A percentile compares a stretch with the other conserved stretches of the same genome.
Evolutionary conservation across 1,140 invertebrate genomes (phyloP).

Genomic region (Zaprionus gabonicus): DNA sequence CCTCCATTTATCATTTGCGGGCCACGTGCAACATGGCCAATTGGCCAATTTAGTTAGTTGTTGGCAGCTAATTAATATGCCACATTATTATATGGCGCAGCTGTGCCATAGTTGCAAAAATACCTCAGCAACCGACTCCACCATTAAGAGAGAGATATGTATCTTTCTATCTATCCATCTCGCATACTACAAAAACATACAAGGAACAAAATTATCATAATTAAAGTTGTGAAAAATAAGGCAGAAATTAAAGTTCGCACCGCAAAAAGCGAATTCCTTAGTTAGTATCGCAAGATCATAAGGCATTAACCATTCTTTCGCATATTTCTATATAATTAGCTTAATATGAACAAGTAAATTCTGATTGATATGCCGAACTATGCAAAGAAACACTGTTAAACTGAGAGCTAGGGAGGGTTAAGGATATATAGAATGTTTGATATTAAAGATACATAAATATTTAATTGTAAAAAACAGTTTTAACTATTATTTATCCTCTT

Average conservation of each 20-base stretch:
- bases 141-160: conserved; percentile 7
- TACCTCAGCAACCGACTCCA: conserved; percentile 3
- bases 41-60: conserved; percentile 24
- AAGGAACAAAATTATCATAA: conserved; percentile 1
- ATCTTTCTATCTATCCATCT: conserved; percentile 6
- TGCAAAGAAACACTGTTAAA: background rate
- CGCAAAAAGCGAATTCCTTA: background rate
- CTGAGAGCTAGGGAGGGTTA: background rate
- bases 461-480: no score
- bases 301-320: background rate
- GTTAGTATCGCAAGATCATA: background rate
- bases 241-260: background rate
- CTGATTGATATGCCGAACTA: background rate
- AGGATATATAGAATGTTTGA: no score
- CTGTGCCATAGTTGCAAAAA: conserved; percentile 18
- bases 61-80: conserved; percentile 42
- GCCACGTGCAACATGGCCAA: conserved; percentile 17
- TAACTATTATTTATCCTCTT: background rate
- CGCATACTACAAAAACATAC: background rate
- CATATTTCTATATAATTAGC: conserved; percentile 6
- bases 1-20: conserved; percentile 9
- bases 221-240: background rate
- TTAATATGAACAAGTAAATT: background rate
- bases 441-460: no score
- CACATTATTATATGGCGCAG: conserved; percentile 32